Evolutionary conservation across 1,140 invertebrate species (phyloP).

Genomic region (Melanaphis sacchari): DNA sequence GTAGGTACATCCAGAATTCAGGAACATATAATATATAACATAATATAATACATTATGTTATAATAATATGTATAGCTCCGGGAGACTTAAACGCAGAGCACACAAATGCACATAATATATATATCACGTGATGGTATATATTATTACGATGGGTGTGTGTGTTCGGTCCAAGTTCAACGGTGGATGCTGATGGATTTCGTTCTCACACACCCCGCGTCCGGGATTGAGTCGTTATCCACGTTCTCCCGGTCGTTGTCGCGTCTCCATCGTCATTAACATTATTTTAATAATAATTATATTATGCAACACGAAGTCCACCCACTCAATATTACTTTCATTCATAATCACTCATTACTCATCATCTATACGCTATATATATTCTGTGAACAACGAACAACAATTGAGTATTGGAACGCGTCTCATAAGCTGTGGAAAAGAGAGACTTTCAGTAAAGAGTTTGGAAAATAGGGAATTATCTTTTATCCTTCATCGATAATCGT

Average conservation of each 20-base stretch:
- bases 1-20: background rate
- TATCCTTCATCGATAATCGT: too few species aligned
- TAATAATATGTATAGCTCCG: background rate
- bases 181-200: constrained; percentile 31
- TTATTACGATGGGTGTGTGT: background rate
- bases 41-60: background rate
- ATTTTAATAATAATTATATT: constrained; percentile 9
- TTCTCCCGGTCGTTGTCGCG: background rate
- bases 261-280: background rate
- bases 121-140: background rate
- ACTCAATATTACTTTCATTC: background rate
- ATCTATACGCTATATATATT: background rate
- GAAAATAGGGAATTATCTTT: too few species aligned
- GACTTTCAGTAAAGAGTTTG: too few species aligned
- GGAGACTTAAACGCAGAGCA: background rate
- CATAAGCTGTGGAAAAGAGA: too few species aligned
- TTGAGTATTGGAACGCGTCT: too few species aligned
- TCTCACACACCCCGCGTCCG: constrained; percentile 5
- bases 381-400: background rate
- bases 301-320: background rate
- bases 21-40: background rate
- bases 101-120: background rate
- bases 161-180: background rate
- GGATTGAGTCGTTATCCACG: constrained; percentile 43
- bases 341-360: background rate